Evolutionary conservation across 37 sponge, comb jelly and placozoan species (phyloP).

Genomic region (Oscarella lobularis): DNA sequence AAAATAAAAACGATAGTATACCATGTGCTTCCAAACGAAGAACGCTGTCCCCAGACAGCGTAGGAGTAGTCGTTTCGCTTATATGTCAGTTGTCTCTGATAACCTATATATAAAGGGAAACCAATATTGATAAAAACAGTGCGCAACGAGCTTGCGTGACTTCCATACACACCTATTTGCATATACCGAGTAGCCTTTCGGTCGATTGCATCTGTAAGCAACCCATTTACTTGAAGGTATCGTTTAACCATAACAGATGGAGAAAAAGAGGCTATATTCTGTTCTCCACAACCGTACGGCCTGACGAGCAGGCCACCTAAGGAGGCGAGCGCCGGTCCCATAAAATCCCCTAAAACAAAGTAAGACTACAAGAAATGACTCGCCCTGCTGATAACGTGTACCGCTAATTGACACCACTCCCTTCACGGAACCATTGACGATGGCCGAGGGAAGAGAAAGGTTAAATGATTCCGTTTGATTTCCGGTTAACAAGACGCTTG

Average conservation of each 20-base stretch:
- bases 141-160: too few relatives aligned
- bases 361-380: not conserved
- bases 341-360: not conserved
- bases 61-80: not conserved
- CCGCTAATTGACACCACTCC: not conserved
- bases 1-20: not conserved
- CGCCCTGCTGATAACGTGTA: too few relatives aligned
- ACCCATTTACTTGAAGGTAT: not conserved
- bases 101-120: too few relatives aligned
- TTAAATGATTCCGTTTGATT: not conserved
- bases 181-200: not conserved
- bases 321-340: not conserved
- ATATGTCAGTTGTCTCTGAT: not conserved
- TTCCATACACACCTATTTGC: not conserved
- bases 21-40: not conserved
- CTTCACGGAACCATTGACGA: not conserved
- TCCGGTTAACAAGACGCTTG: not conserved
- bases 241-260: not conserved
- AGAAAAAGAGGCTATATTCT: not conserved
- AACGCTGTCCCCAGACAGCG: not conserved
- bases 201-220: not conserved
- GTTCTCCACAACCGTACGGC: not conserved
- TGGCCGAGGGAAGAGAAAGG: not conserved
- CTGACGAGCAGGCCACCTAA: not conserved
- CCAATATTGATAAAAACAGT: too few relatives aligned